A percentile compares a stretch with the other conserved stretches of the same genome.
Evolutionary conservation across 2,888 invertebrate genomes (phyloP).

Genomic region (Sipha maydis): DNA sequence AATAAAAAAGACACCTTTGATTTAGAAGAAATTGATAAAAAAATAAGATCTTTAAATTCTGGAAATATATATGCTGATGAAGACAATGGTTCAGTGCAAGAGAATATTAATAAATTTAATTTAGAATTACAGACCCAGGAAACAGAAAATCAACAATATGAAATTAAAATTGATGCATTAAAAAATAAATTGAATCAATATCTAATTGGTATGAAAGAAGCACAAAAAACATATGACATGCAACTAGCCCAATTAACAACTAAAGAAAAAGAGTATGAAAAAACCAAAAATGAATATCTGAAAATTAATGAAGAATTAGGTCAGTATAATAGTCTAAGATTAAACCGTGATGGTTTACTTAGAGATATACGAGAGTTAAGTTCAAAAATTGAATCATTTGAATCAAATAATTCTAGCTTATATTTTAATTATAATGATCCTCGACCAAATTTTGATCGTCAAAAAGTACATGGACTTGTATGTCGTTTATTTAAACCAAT

Average conservation of each 20-base stretch:
- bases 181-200: constrained; percentile 50
- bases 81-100: constrained; percentile 53
- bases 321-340: constrained; percentile 34
- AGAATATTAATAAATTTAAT: constrained; percentile 54
- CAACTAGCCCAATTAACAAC: constrained; percentile 46
- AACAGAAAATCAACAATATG: constrained; percentile 41
- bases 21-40: constrained; percentile 52
- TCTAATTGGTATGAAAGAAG: constrained; percentile 44
- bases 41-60: constrained; percentile 56
- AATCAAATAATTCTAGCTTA: constrained; percentile 70
- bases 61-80: constrained; percentile 58
- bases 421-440: constrained; percentile 83
- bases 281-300: constrained; percentile 29
- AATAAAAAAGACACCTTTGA: constrained; percentile 28
- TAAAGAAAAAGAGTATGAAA: constrained; percentile 57
- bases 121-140: constrained; percentile 47
- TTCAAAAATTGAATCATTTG: constrained; percentile 57
- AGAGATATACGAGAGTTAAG: constrained; percentile 37
- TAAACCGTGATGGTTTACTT: constrained; percentile 52
- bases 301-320: constrained; percentile 44
- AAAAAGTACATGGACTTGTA: constrained; percentile 80
- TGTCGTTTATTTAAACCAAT: constrained; percentile 81
- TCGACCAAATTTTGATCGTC: constrained; percentile 76
- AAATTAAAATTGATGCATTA: constrained; percentile 54
- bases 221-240: constrained; percentile 48